These are phyloP conservation scores for Aphelenchoides besseyi DNA, from an alignment of 1,140 invertebrate genomes.

Conservation along the genomic window DNA sequence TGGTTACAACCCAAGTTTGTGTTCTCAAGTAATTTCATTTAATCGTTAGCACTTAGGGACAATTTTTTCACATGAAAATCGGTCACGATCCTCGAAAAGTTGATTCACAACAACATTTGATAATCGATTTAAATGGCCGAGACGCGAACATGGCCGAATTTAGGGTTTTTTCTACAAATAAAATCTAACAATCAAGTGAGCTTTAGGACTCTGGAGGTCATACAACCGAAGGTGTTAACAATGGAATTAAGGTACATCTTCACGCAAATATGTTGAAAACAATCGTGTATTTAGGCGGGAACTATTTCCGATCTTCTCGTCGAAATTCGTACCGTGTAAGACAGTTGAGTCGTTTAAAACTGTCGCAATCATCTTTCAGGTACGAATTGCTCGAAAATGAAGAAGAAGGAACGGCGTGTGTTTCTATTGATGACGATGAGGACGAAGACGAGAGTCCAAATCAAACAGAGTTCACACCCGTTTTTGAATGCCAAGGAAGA, in stretches of 20 bases:
- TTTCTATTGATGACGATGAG: background rate
- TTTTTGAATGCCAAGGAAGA: background rate
- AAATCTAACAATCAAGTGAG: background rate
- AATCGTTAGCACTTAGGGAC: background rate
- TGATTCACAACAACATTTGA: background rate
- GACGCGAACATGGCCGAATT: conserved; percentile 3
- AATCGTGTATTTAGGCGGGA: background rate
- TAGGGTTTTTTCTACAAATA: background rate
- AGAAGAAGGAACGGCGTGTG: background rate
- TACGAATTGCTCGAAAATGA: conserved; percentile 15
- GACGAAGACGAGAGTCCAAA: background rate
- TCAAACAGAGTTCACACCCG: conserved; percentile 1
- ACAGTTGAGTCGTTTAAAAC: too few relatives aligned
- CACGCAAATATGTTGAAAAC: background rate
- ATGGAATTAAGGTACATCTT: background rate
- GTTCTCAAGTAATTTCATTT: background rate
- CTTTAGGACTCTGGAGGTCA: background rate
- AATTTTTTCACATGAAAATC: conserved; percentile 4
- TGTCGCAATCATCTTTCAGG: background rate
- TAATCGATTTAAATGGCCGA: background rate
- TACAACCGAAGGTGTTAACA: conserved; percentile 2
- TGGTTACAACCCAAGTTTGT: background rate
- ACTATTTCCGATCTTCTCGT: background rate
- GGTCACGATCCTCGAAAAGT: conserved; percentile 2
- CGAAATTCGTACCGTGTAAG: background rate